These are phyloP conservation scores for Neuroscelio doddi DNA, from an alignment of 2,888 invertebrate genomes.

Conservation along the genomic window DNA sequence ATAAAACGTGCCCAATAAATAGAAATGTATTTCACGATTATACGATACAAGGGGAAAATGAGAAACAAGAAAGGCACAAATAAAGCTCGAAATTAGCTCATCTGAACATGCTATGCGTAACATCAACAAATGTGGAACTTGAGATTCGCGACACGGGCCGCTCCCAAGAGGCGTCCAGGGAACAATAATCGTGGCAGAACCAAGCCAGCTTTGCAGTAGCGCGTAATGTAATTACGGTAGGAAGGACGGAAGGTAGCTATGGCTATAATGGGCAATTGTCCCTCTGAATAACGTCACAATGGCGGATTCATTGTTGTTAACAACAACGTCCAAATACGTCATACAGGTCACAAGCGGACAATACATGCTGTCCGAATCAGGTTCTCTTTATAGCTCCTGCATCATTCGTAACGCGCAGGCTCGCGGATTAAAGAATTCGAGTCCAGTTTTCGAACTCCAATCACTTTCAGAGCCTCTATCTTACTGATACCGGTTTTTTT, in stretches of 20 bases:
- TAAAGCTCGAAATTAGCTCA: neutral
- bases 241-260: conserved; percentile 61
- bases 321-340: conserved; percentile 65
- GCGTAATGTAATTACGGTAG: conserved; percentile 64
- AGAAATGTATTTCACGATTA: no score
- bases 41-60: no score
- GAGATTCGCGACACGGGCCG: conserved; percentile 29
- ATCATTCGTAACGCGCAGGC: no score
- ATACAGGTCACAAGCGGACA: conserved; percentile 58
- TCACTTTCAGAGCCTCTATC: no score
- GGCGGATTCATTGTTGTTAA: conserved; percentile 65
- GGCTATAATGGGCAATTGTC: conserved; percentile 64
- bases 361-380: conserved; percentile 60
- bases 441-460: no score
- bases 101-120: neutral
- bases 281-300: conserved; percentile 63
- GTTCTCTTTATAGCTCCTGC: no score
- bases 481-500: no score
- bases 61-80: no score
- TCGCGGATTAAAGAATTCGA: no score
- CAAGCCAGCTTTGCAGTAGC: no score
- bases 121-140: conserved; percentile 9
- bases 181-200: neutral
- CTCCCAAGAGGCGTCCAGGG: conserved; percentile 46
- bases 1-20: no score